These are phyloP conservation scores for Calosoma granatense DNA, from an alignment of 1,140 invertebrate species.

Conservation along the genomic window DNA sequence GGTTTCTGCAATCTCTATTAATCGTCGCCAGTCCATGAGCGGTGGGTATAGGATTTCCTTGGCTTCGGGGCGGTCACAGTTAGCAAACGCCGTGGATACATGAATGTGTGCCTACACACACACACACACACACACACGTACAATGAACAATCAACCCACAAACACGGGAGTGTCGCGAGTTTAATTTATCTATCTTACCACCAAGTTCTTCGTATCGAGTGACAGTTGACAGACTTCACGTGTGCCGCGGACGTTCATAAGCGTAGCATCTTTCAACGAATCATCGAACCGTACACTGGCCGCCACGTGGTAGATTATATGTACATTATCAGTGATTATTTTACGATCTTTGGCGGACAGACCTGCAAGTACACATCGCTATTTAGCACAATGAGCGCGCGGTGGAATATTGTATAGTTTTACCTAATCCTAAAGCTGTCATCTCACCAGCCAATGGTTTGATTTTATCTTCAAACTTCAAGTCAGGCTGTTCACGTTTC, in stretches of 20 bases:
- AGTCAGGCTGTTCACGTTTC: slow-evolving; percentile 39
- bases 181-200: slow-evolving; percentile 30
- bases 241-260: slow-evolving; percentile 45
- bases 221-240: slow-evolving; percentile 44
- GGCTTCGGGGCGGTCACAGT: slow-evolving; percentile 60
- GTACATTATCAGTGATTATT: slow-evolving; percentile 56
- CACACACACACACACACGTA: slow-evolving; percentile 12
- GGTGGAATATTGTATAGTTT: too few relatives aligned
- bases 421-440: slow-evolving; percentile 47
- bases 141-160: background rate
- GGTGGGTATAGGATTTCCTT: slow-evolving; percentile 70
- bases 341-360: slow-evolving; percentile 37
- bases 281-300: slow-evolving; percentile 87
- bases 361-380: slow-evolving; percentile 19
- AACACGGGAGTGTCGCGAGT: background rate
- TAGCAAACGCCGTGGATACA: slow-evolving; percentile 77
- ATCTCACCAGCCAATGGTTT: slow-evolving; percentile 71
- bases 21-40: slow-evolving; percentile 71
- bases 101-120: slow-evolving; percentile 72
- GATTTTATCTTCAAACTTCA: slow-evolving; percentile 51
- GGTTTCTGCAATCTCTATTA: slow-evolving; percentile 72
- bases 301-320: slow-evolving; percentile 85
- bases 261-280: slow-evolving; percentile 46
- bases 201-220: slow-evolving; percentile 46
- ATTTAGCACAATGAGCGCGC: too few relatives aligned